A percentile compares a stretch with the other conserved stretches of the same genome.
Conservation (phyloP, 2,888 invertebrate genomes). For the Hyposoter dolosus region DNA sequence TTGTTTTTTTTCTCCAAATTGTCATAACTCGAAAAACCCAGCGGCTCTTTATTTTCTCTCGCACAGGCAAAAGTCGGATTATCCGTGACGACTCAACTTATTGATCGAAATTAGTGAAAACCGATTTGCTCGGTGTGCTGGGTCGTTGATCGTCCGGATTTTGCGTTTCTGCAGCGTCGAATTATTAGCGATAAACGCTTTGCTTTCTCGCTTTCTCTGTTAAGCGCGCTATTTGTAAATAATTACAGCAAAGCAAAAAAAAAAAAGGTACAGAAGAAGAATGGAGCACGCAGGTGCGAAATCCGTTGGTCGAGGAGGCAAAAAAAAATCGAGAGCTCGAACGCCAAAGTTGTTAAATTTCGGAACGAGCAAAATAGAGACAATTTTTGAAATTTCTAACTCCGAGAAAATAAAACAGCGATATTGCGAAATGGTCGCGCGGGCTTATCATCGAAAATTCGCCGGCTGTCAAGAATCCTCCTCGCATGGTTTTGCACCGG, state of each 20-base stretch:
- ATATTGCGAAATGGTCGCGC: neutral
- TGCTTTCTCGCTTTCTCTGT: conserved; percentile 23
- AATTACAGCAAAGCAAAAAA: conserved; percentile 10
- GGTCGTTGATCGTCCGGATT: conserved; percentile 69
- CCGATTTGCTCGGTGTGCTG: conserved; percentile 55
- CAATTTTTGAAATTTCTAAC: conserved; percentile 47
- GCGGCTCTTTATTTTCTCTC: conserved; percentile 45
- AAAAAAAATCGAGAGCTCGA: neutral
- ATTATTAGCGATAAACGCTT: conserved; percentile 75
- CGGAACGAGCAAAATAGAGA: conserved; percentile 57
- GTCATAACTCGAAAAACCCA: conserved; percentile 17
- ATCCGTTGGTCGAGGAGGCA: neutral
- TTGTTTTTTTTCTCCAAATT: conserved; percentile 22
- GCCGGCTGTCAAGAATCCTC: conserved; percentile 4
- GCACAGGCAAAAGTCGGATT: conserved; percentile 58
- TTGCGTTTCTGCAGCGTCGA: conserved; percentile 53
- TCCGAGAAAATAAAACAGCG: neutral
- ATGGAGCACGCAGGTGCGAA: conserved; percentile 65
- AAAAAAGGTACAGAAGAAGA: conserved; percentile 28
- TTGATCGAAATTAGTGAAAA: conserved; percentile 37
- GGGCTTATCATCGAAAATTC: conserved; percentile 33
- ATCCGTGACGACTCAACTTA: conserved; percentile 51
- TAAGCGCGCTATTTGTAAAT: conserved; percentile 43
- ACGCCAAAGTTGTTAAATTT: conserved; percentile 47
- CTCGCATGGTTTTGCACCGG: neutral